phyloP scores from a whole-genome alignment of 2,797 vertebrate species.

The Amblyopsis hoosieri region DNA sequence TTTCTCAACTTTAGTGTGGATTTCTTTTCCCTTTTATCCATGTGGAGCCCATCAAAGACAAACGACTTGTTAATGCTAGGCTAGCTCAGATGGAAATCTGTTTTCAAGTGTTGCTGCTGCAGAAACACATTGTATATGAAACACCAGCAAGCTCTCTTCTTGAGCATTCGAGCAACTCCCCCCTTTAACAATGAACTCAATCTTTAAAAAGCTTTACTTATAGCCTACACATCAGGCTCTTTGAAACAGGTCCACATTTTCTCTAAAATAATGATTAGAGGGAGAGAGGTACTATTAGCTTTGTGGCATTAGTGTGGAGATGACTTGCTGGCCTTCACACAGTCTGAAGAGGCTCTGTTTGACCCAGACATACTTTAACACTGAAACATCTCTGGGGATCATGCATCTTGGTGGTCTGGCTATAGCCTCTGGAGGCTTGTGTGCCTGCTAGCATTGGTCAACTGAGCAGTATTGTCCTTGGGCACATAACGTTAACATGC shows the following conservation, averaged over 20 bases:
- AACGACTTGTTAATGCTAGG: conserved; percentile 77
- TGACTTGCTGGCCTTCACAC: conserved; percentile 47
- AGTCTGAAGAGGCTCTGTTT: conserved; percentile 40
- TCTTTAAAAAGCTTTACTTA: conserved; percentile 68
- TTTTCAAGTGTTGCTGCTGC: conserved; percentile 60
- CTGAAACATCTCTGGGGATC: conserved; percentile 48
- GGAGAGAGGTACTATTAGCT: conserved; percentile 35
- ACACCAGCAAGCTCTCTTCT: conserved; percentile 59
- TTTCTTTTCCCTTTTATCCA: conserved; percentile 47
- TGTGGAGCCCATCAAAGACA: conserved; percentile 78
- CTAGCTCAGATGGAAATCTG: conserved; percentile 78
- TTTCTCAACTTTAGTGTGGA: conserved; percentile 62
- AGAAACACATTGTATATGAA: conserved; percentile 69
- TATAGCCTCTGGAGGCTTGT: conserved; percentile 53
- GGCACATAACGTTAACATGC: conserved; percentile 37
- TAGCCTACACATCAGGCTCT: conserved; percentile 56
- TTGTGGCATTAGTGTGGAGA: conserved; percentile 47
- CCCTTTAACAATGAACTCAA: conserved; percentile 58
- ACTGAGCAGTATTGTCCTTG: conserved; percentile 60
- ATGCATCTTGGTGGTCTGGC: conserved; percentile 62
- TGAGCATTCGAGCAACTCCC: conserved; percentile 52
- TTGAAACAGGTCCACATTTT: conserved; percentile 49
- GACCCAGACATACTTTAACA: conserved; percentile 62
- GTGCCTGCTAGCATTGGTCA: conserved; percentile 42
- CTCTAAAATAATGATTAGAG: conserved; percentile 72